Base-by-base conservation (phyloP, 2,888 invertebrate species). In the Sisyra terminalis region DNA sequence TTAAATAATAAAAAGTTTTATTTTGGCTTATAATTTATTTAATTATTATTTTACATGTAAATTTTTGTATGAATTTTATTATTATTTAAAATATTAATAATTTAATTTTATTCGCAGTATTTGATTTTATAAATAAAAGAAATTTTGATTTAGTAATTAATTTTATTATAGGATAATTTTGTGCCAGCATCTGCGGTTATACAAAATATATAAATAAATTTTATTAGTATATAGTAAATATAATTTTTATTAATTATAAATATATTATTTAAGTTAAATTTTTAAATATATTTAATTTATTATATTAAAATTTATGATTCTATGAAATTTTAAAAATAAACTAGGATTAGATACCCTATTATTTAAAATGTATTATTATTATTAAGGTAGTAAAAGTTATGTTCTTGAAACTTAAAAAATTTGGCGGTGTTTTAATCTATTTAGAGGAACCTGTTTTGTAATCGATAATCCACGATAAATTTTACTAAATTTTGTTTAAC, bases 141-240 rank as follows among this genome's bases (percentile, higher is more conserved):
- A 69, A 66, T 68, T 62, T 70, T 68, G 67, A 70, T 65, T 68
- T 71, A 71, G 69, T 62, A 66, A 70, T 69, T 65, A 63, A 63
- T 54, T 53, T 55, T 59, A 71, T 64, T 69, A 69, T 64, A 68
- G 66, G 70, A 67, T 58, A 70, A 73, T 65, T 68, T 72, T 72
- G 73, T 73, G 73, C 73, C 73, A 76, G 75, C 75, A 73, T 68
- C 69, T 69, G 75, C 74, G 75, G 71, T 75, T 75, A 75, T 54
- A 72, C 74, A 70, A 66, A 66, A 65, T 55, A 67, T 67, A 59
- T 49, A 65, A 65, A 59, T 67, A 59, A 70, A 69, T 67, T 65
- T 63, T 66, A 58, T 69, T 63, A 58, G 58, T 59, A 50, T 52
- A 55, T 59, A 64, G 58, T 61, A 47, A 60, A 54, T 50, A 52